Evolutionary conservation across 1,140 invertebrate genomes (phyloP), one percentile per base, ranked within the genome.

Genomic region (Ceratosolen fusciceps): DNA sequence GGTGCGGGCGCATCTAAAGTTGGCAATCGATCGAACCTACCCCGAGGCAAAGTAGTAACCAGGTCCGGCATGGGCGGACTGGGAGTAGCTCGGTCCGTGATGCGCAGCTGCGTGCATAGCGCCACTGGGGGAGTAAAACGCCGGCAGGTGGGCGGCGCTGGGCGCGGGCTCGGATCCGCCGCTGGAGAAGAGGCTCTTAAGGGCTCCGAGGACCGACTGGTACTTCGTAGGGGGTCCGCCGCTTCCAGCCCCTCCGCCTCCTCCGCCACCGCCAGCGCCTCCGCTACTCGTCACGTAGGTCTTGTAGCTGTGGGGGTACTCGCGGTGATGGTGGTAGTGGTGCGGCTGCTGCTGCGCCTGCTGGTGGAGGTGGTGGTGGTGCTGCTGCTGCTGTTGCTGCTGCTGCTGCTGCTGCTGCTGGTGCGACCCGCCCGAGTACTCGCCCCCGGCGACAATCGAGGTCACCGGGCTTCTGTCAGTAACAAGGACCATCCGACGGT

Each of bases 171-270:
- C 72, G 24, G 77, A 31, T 12, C 24, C 60, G 34, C 71, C 71
- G 2, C 58, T 58, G 43, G 26, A 8, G 73, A 80, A 80, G 29
- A 80, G 39, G 39, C 68, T 80, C 65, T 80, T 80, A 19, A 80
- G 24, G 24, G 79, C 79, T 1, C 79, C 79, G 31, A 80, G 34
- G 10, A 80, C 74, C 21, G 79, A 34, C 58, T 71, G 68, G 65
- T 80, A 80, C 26, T 80, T 80, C 54, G 47, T 34, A 0, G 73
- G 12, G 49, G 54, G 52, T 49, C 39, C 5, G n/a, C 43, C 31
- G 24, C 31, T 31, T 0, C 26, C 26, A 5, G n/a, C 9, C 14
- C 52, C 52, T 14, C 21, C 24, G 70, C 1, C n/a, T 49, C 39
- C 5, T 14, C 43, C 31, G 24, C 31, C 21, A 5, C 26, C 26